Conservation (phyloP, 2,113 vertebrate genomes). For the Dasyurus viverrinus region DNA sequence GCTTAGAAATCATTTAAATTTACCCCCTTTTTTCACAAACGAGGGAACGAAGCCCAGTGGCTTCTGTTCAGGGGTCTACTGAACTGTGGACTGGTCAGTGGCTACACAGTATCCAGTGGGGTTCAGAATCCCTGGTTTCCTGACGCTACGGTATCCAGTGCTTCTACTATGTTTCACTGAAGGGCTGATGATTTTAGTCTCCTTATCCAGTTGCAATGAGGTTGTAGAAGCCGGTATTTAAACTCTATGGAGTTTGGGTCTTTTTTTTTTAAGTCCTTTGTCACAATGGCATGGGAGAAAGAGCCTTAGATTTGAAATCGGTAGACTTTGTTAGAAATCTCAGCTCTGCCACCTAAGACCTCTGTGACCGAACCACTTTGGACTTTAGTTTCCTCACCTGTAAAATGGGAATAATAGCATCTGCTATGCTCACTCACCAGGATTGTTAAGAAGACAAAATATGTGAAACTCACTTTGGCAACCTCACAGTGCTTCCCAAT, state of each 20-base stretch:
- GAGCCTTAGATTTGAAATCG: background rate
- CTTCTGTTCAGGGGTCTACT: too few species aligned
- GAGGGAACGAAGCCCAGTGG: background rate
- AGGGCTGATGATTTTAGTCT: background rate
- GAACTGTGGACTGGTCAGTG: background rate
- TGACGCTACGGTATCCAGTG: background rate
- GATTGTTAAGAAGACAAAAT: background rate
- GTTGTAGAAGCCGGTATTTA: background rate
- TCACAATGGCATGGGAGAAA: constrained; percentile 16
- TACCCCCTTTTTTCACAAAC: background rate
- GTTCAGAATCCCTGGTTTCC: background rate
- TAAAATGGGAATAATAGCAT: background rate
- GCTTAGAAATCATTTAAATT: background rate
- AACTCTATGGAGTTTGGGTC: background rate
- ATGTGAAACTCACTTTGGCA: background rate
- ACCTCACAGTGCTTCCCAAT: constrained; percentile 10
- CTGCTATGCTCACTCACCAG: background rate
- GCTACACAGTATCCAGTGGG: background rate
- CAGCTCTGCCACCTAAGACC: background rate
- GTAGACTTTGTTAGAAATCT: background rate
- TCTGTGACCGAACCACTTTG: background rate
- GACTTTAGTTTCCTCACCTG: background rate
- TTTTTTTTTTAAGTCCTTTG: background rate
- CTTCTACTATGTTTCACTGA: background rate
- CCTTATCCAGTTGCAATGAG: background rate